Base-by-base conservation (phyloP, 2,113 vertebrate species). In the Zootoca vivipara region DNA sequence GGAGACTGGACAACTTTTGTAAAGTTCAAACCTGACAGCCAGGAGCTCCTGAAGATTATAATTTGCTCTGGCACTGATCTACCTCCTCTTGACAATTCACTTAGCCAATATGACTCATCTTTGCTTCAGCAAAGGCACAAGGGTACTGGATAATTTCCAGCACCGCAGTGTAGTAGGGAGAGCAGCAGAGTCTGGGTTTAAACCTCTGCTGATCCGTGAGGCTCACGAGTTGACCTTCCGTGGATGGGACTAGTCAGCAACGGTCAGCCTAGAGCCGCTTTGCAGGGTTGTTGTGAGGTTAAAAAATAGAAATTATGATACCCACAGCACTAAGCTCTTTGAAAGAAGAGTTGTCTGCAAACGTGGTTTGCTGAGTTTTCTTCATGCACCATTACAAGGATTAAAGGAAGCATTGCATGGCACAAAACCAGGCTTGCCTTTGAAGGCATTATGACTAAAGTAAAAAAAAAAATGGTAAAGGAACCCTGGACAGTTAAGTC, bases 31-130 rank as follows among this genome's bases (percentile, higher is more conserved):
- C 18, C 75, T 85, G 40, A 35, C 70, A 86, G 62, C 62, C 72
- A 58, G 62, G 58, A 82, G 42, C 42, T 33, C 62, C 40, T 40
- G 7, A 82, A 30, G 70, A 79, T 67, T 91, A 42, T 86, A 85
- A 35, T 30, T 85, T 70, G 7, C 70, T 82, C 64, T 90, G 40
- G 64, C 2, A 2, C 5, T 85, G n/a, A 73, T 20, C n/a, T 87
- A n/a, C 87, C 87, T 80, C 33, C 84, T 2, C 79, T 65, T 78
- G 69, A 2, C 85, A 87, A 74, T 67, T 64, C 56, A 38, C 40
- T 62, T 83, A 78, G 30, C 12, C 74, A 30, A 8, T 1, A 42
- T 90, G 18, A 6, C 0, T 0, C 0, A 78, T 74, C 83, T 33
- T 52, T 13, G 0, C 1, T 1, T 87, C 38, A 80, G 24, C 77